Evolutionary conservation across 2,888 invertebrate genomes (phyloP).

Genomic region (Eupithecia abbreviata): DNA sequence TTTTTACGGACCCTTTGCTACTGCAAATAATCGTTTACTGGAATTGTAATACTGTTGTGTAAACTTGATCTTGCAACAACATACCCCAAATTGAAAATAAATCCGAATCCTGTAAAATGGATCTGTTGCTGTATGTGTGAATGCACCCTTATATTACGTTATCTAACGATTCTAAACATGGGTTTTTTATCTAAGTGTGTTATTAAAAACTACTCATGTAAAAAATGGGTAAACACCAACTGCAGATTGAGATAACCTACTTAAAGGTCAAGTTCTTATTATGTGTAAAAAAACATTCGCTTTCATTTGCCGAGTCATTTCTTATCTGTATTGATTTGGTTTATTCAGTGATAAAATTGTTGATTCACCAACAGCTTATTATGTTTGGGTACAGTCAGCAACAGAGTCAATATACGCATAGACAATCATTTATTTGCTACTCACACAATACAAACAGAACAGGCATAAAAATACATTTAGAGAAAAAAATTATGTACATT

Average conservation of each 20-base stretch:
- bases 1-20: too few species aligned
- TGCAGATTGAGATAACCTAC: not conserved
- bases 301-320: not conserved
- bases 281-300: not conserved
- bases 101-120: too few species aligned
- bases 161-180: not conserved
- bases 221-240: slow-evolving; percentile 1
- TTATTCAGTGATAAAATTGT: slow-evolving; percentile 2
- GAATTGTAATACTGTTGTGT: too few species aligned
- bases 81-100: too few species aligned
- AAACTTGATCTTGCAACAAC: too few species aligned
- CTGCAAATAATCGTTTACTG: too few species aligned
- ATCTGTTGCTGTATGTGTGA: too few species aligned
- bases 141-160: too few species aligned
- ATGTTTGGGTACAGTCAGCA: not conserved
- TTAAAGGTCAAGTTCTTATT: slow-evolving; percentile 5
- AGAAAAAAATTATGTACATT: too few species aligned
- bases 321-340: slow-evolving; percentile 1
- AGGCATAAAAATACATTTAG: too few species aligned
- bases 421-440: too few species aligned
- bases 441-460: too few species aligned
- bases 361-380: slow-evolving; percentile 1
- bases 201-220: not conserved
- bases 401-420: not conserved
- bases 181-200: not conserved